phyloP scores from a whole-genome alignment of 2,113 vertebrate genomes.

The Brienomyrus brachyistius region DNA sequence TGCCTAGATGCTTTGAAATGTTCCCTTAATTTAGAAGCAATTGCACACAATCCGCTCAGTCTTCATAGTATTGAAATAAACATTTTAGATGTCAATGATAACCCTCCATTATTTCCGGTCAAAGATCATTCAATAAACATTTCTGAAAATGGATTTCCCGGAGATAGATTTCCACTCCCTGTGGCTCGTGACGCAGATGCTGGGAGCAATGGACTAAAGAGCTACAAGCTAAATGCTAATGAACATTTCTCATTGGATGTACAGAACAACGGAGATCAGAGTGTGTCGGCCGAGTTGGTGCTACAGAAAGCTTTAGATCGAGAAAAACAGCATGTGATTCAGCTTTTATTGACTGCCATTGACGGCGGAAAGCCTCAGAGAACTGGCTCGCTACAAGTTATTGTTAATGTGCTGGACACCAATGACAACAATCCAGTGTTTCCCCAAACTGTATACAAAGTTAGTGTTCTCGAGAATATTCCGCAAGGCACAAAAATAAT shows the following conservation, averaged over 20 bases:
- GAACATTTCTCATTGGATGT: conserved; percentile 48
- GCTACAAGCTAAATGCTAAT: not conserved
- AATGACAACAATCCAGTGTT: not conserved
- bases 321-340: too few relatives aligned
- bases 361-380: not conserved
- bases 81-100: not conserved
- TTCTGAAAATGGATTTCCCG: not conserved
- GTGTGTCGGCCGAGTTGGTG: conserved; percentile 22
- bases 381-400: not conserved
- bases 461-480: not conserved
- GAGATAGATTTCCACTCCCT: not conserved
- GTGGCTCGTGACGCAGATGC: not conserved
- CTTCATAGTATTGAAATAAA: not conserved
- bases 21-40: not conserved
- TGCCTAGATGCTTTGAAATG: not conserved
- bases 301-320: too few relatives aligned
- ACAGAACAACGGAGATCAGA: conserved; percentile 65
- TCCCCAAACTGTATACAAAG: not conserved
- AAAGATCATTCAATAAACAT: not conserved
- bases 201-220: not conserved
- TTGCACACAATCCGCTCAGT: not conserved
- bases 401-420: not conserved
- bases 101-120: not conserved
- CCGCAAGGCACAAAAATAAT: not conserved
- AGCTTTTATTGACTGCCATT: not conserved